A percentile compares a stretch with the other conserved stretches of the same genome.
These are phyloP conservation scores for Corticium candelabrum DNA, from an alignment of 37 sponge, comb jelly and placozoan species.

Conservation along the genomic window DNA sequence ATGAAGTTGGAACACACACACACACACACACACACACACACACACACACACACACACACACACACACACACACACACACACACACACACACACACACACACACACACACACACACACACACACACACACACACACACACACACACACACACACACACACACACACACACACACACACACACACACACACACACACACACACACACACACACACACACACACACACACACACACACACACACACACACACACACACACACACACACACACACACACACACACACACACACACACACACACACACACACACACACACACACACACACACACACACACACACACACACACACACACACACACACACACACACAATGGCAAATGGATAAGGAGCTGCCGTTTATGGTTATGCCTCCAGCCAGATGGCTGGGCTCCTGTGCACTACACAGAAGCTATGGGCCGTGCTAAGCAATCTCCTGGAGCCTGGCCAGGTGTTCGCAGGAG, in stretches of 20 bases:
- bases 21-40: conserved; percentile 5
- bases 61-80: conserved; percentile 5
- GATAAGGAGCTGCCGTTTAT: too few relatives aligned
- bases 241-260: conserved; percentile 5
- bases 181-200: conserved; percentile 5
- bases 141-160: conserved; percentile 5
- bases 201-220: conserved; percentile 5
- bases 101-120: conserved; percentile 5
- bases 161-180: conserved; percentile 5
- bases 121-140: conserved; percentile 5
- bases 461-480: too few relatives aligned
- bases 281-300: conserved; percentile 5
- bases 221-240: conserved; percentile 5
- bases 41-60: conserved; percentile 5
- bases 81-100: conserved; percentile 5
- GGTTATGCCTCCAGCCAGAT: too few relatives aligned
- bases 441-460: too few relatives aligned
- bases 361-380: too few relatives aligned
- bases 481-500: too few relatives aligned
- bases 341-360: conserved; percentile 5
- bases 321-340: conserved; percentile 5
- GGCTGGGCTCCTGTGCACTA: too few relatives aligned
- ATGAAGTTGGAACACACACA: too few relatives aligned
- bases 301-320: conserved; percentile 5
- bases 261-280: conserved; percentile 5